These are phyloP conservation scores for Danaus melanippus DNA, from an alignment of 1,140 invertebrate species.

Conservation along the genomic window DNA sequence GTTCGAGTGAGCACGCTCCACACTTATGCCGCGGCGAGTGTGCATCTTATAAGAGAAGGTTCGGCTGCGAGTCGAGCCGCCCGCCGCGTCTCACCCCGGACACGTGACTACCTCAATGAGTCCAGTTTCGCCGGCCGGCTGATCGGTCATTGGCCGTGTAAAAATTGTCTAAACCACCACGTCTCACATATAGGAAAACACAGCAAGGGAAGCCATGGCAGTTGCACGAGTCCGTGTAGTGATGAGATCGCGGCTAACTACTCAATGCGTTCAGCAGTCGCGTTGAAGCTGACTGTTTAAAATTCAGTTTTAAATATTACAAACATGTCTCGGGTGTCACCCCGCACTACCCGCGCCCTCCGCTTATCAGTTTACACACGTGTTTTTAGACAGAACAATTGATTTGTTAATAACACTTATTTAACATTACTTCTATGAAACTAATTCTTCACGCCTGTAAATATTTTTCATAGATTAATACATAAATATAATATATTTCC, in stretches of 20 bases:
- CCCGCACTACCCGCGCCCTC: constrained; percentile 22
- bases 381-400: no score
- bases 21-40: constrained; percentile 59
- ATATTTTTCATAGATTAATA: constrained; percentile 1
- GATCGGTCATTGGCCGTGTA: constrained; percentile 59
- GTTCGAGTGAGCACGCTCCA: constrained; percentile 53
- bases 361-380: constrained; percentile 17
- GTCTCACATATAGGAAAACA: constrained; percentile 41
- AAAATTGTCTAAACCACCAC: constrained; percentile 43
- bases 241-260: constrained; percentile 29
- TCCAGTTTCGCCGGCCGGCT: constrained; percentile 56
- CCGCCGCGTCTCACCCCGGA: constrained; percentile 66
- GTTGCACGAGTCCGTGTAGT: constrained; percentile 25
- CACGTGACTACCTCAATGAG: constrained; percentile 62
- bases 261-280: constrained; percentile 8
- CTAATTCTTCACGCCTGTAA: not conserved
- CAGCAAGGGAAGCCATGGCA: constrained; percentile 28
- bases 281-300: constrained; percentile 21
- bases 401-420: no score
- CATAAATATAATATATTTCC: constrained; percentile 3
- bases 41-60: constrained; percentile 69
- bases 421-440: no score
- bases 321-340: constrained; percentile 41
- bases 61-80: constrained; percentile 49
- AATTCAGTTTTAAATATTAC: constrained; percentile 26